Percentiles rank a stretch among this genome's conserved stretches.
These are phyloP conservation scores for Melinaea marsaeus DNA, from an alignment of 2,888 invertebrate genomes.

Conservation along the genomic window DNA sequence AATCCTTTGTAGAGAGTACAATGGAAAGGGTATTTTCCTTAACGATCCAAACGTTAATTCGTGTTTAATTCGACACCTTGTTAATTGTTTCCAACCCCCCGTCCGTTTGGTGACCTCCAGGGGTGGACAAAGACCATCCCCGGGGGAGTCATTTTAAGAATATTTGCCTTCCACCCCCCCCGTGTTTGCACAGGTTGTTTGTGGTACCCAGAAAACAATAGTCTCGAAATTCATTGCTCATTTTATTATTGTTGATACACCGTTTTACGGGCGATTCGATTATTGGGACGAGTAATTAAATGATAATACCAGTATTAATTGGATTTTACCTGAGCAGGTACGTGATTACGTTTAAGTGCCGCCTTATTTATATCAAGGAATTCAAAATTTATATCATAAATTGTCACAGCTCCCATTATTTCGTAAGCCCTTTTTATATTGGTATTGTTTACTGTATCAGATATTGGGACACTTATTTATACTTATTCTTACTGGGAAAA, in stretches of 20 bases:
- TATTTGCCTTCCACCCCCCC: conserved; percentile 71
- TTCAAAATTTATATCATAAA: conserved; percentile 28
- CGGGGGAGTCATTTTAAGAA: conserved; percentile 74
- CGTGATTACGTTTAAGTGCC: conserved; percentile 51
- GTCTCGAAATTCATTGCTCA: conserved; percentile 77
- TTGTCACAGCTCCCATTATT: conserved; percentile 19
- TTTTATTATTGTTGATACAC: conserved; percentile 77
- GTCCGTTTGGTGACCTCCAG: conserved; percentile 73
- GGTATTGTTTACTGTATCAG: background rate
- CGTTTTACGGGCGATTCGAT: conserved; percentile 76
- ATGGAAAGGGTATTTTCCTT: conserved; percentile 76
- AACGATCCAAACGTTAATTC: conserved; percentile 74
- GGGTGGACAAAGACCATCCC: conserved; percentile 60
- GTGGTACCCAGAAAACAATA: conserved; percentile 77
- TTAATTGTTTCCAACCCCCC: conserved; percentile 76
- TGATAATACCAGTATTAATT: conserved; percentile 76
- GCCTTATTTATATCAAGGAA: conserved; percentile 41
- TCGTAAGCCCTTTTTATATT: conserved; percentile 15
- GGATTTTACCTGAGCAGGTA: conserved; percentile 67
- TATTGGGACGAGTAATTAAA: conserved; percentile 77
- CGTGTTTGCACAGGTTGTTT: conserved; percentile 75
- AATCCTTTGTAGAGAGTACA: conserved; percentile 74
- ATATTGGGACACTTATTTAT: too few relatives aligned
- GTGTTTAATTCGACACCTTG: conserved; percentile 79
- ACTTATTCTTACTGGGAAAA: too few relatives aligned